phyloP scores from a whole-genome alignment of 2,113 vertebrate species.

The Phrynosoma platyrhinos region DNA sequence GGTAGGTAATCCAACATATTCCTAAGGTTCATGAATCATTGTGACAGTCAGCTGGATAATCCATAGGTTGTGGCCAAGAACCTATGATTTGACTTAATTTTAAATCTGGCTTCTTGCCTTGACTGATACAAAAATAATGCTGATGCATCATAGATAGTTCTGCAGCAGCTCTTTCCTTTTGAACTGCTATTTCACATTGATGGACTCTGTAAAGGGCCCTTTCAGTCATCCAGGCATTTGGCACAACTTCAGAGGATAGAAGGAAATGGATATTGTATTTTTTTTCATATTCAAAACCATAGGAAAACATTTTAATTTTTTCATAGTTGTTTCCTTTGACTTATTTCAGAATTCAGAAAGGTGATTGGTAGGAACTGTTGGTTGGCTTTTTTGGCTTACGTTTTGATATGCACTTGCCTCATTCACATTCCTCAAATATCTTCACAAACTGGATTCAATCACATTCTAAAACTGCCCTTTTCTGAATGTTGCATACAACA shows the following conservation, averaged over 20 bases:
- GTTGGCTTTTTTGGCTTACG: too few species aligned
- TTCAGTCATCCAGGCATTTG: conserved; percentile 56
- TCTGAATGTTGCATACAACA: too few species aligned
- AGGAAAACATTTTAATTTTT: conserved; percentile 37
- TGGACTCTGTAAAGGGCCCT: conserved; percentile 64
- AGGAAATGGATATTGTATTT: conserved; percentile 20
- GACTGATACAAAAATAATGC: conserved; percentile 54
- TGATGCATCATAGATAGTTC: conserved; percentile 56
- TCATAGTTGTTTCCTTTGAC: conserved; percentile 43
- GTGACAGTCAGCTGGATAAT: conserved; percentile 9
- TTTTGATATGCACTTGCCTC: neutral
- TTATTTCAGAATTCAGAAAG: conserved; percentile 47
- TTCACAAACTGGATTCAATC: too few species aligned
- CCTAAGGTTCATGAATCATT: conserved; percentile 19
- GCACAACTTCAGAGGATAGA: conserved; percentile 28
- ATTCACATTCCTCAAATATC: too few species aligned
- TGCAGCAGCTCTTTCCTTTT: conserved; percentile 55
- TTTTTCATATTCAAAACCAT: conserved; percentile 47
- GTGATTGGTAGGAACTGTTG: neutral
- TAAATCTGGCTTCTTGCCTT: conserved; percentile 46
- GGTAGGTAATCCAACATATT: neutral
- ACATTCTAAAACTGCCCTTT: too few species aligned
- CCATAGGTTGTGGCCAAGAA: conserved; percentile 26
- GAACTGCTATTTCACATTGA: conserved; percentile 49
- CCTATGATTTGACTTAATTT: conserved; percentile 37